Evolutionary conservation across 1,140 invertebrate genomes (phyloP).

Genomic region (Cecropterus lyciades): DNA sequence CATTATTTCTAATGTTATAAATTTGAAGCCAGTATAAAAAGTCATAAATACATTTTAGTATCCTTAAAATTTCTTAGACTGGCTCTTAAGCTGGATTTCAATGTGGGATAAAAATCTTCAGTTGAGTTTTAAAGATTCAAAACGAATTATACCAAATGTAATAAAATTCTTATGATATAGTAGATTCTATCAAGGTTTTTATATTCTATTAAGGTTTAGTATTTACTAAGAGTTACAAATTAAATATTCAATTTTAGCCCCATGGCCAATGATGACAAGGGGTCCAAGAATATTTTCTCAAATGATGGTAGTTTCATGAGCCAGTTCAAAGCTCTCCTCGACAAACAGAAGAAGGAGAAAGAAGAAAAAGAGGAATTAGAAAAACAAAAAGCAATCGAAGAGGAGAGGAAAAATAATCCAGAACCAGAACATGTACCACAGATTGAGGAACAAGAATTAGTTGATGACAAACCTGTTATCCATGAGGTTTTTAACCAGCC

Average conservation of each 20-base stretch:
- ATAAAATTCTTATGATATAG: too few relatives aligned
- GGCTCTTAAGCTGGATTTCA: too few relatives aligned
- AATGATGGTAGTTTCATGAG: constrained; percentile 93
- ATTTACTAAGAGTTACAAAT: background rate
- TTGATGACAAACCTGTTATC: constrained; percentile 26
- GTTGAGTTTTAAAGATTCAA: too few relatives aligned
- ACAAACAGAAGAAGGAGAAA: constrained; percentile 74
- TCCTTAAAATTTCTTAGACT: too few relatives aligned
- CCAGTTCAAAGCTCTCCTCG: constrained; percentile 87
- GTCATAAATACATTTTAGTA: too few relatives aligned
- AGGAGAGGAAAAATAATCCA: constrained; percentile 47
- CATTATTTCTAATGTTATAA: too few relatives aligned
- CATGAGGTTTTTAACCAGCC: constrained; percentile 29
- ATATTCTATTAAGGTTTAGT: background rate
- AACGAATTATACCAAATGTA: too few relatives aligned
- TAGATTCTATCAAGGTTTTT: background rate
- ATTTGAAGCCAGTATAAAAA: too few relatives aligned
- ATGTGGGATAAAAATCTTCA: too few relatives aligned
- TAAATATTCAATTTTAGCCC: constrained; percentile 48
- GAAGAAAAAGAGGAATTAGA: constrained; percentile 65
- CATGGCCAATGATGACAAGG: constrained; percentile 52
- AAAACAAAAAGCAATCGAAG: constrained; percentile 50
- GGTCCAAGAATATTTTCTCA: constrained; percentile 87
- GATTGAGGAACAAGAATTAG: constrained; percentile 37
- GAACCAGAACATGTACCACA: constrained; percentile 39